Percentiles rank a stretch among this genome's conserved stretches.
Conservation (phyloP, 2,113 vertebrate genomes). For the Stomatorhinus ivindoensis region DNA sequence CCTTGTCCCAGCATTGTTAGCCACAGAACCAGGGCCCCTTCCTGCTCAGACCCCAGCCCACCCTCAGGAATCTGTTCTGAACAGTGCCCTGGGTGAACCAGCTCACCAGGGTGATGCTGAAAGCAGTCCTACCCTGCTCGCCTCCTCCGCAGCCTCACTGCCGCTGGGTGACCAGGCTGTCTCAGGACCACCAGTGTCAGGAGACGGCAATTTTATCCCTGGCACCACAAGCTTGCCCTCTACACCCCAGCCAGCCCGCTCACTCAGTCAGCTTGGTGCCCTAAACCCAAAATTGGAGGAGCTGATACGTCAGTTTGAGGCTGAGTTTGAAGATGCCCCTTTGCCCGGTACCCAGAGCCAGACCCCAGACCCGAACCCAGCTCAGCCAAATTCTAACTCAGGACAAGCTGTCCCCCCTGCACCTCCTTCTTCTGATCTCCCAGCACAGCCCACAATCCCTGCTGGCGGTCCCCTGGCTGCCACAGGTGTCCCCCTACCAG, state of each 20-base stretch:
- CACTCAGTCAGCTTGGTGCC: conserved; percentile 50
- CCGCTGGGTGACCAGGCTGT: conserved; percentile 27
- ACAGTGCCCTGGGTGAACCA: conserved; percentile 44
- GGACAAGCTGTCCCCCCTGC: conserved; percentile 41
- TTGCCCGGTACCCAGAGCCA: conserved; percentile 41
- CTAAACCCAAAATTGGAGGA: conserved; percentile 89
- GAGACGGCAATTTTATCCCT: conserved; percentile 33
- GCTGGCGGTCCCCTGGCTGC: conserved; percentile 19
- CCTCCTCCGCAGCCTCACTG: conserved; percentile 24
- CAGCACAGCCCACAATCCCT: not conserved
- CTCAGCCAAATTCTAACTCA: conserved; percentile 39
- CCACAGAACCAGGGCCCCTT: conserved; percentile 44
- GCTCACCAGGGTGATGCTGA: conserved; percentile 38
- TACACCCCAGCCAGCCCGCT: conserved; percentile 40
- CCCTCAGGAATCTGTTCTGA: conserved; percentile 83
- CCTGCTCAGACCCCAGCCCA: conserved; percentile 57
- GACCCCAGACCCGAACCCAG: conserved; percentile 30
- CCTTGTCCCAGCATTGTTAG: conserved; percentile 33
- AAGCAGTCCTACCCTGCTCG: conserved; percentile 35
- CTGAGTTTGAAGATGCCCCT: conserved; percentile 78
- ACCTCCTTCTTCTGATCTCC: conserved; percentile 33
- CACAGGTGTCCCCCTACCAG: conserved; percentile 28
- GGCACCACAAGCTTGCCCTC: conserved; percentile 49
- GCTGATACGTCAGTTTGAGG: conserved; percentile 89
- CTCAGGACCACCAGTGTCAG: conserved; percentile 30